These are phyloP conservation scores for Mythimna pallens DNA, from an alignment of 2,888 invertebrate genomes.

Conservation along the genomic window DNA sequence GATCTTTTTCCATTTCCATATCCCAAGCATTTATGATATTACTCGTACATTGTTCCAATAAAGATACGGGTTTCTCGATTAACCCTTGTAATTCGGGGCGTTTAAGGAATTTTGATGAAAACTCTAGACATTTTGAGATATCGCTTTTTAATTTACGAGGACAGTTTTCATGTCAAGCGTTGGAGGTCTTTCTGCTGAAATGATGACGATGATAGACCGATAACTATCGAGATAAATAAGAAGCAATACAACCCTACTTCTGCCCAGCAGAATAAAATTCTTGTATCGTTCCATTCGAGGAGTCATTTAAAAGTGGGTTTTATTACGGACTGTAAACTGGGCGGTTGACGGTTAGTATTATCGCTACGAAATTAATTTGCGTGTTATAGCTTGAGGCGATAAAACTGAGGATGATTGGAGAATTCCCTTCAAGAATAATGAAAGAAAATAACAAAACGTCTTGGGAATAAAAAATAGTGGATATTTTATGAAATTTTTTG, in stretches of 20 bases:
- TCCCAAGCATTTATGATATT: no score
- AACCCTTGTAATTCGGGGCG: no score
- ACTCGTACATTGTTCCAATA: no score
- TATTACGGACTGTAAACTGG: slow-evolving; percentile 27
- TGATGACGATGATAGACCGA: no score
- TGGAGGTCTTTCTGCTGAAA: background rate
- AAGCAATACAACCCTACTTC: background rate
- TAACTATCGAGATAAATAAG: no score
- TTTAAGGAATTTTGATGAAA: no score
- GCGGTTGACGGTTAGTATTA: slow-evolving; percentile 18
- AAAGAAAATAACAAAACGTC: background rate
- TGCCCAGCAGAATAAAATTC: background rate
- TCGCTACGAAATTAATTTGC: slow-evolving; percentile 33
- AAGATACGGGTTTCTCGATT: no score
- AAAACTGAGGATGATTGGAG: slow-evolving; percentile 1
- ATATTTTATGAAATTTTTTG: background rate
- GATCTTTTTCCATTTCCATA: no score
- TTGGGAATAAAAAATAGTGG: background rate
- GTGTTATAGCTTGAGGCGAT: slow-evolving; percentile 7
- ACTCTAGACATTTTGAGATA: no score
- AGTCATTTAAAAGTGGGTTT: slow-evolving; percentile 31
- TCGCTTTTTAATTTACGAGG: no score
- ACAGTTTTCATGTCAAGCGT: no score
- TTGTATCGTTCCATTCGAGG: slow-evolving; percentile 29
- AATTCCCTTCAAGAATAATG: background rate